Evolutionary conservation across 2,888 invertebrate genomes (phyloP), one percentile per base, ranked within the genome.

Genomic region (Imbricaverruca yamaguchii): DNA sequence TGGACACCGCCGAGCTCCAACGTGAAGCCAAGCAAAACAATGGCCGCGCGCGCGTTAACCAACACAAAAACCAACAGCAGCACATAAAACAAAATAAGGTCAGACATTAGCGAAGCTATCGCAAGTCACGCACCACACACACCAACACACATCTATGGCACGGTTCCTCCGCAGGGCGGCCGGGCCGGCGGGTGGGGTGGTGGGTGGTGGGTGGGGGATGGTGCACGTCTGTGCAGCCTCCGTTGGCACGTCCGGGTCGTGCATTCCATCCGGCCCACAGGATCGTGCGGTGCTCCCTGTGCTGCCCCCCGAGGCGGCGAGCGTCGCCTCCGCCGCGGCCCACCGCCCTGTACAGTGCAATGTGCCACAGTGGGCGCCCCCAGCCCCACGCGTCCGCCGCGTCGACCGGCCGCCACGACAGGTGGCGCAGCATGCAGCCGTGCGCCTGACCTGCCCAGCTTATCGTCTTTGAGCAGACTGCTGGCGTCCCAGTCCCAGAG

Each of bases 391-490:
- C 13, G 67, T 67, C 25, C 67, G 67, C 23, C 67, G 39, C 39
- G 39, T 39, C 39, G 39, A 1, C 39, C 39, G 39, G 39, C 39
- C 39, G 39, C 39, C 39, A 1, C 39, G 39, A 4, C 39, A 39
- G 39, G 39, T 39, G 39, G 23, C 67, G 39, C 11, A 23, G 2
- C 65, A 78, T n/a, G 67, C 18, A 39, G 11, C n/a, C n/a, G 25
- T 25, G 15, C 77, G 18, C 21, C 15, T 39, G 23, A 94, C 94
- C 95, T 95, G 91, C 97, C 97, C 86, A 97, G 92, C 86, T 92
- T 92, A 89, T 97, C 97, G 89, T 97, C 96, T 87, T 92, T 92
- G 87, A 93, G 93, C 85, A 94, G 92, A 86, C 93, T 92, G 90
- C 69, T 69, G 53, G 39, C 18, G 69, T 69, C 69, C 69, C 69